Evolutionary conservation across 2,888 invertebrate species (phyloP).

Genomic region (Scrobipalpa costella): DNA sequence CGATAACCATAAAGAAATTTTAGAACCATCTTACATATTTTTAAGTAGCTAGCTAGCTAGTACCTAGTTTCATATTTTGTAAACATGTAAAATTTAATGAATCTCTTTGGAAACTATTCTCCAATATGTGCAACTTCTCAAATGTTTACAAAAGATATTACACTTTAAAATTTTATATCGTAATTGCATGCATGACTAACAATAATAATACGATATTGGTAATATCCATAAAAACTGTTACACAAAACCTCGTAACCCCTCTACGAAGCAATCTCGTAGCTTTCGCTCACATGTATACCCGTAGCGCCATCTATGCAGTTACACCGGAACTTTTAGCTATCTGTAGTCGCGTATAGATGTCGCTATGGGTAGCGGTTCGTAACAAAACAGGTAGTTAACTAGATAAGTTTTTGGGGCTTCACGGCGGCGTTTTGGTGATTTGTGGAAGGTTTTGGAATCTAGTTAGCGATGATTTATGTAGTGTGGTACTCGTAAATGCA

Average conservation of each 20-base stretch:
- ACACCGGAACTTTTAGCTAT: not conserved
- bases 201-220: too few species aligned
- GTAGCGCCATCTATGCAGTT: constrained; percentile 17
- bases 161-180: too few species aligned
- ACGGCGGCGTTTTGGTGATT: not conserved
- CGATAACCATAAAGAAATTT: too few species aligned
- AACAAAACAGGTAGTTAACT: not conserved
- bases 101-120: too few species aligned
- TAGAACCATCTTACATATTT: too few species aligned
- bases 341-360: constrained; percentile 30
- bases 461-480: constrained; percentile 13
- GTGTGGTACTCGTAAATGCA: not conserved
- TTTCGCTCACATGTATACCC: constrained; percentile 8
- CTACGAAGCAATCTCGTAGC: constrained; percentile 3
- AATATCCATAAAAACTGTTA: not conserved
- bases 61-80: too few species aligned
- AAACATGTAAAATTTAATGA: not conserved
- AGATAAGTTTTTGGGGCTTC: constrained; percentile 13
- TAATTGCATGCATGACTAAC: too few species aligned
- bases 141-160: too few species aligned
- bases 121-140: too few species aligned
- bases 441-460: constrained; percentile 18
- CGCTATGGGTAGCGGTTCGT: constrained; percentile 28
- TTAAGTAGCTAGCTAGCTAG: too few species aligned
- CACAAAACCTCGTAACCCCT: not conserved